phyloP scores from a whole-genome alignment of 2,888 invertebrate genomes.

The Teinopalpus imperialis region DNA sequence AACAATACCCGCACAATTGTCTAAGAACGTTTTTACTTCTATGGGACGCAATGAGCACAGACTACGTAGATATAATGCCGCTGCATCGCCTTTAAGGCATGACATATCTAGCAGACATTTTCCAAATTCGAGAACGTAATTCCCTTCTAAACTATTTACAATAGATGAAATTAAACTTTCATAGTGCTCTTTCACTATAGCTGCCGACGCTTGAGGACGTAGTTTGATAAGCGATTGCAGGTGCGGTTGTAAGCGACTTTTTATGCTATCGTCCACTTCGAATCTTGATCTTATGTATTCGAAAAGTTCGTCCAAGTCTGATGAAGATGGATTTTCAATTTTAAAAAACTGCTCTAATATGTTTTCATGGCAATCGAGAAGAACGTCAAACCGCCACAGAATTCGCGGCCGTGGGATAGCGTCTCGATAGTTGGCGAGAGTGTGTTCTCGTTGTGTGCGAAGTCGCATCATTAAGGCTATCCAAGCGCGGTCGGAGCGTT shows the following conservation, averaged over 20 bases:
- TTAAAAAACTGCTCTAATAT: constrained; percentile 54
- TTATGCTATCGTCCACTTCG: constrained; percentile 38
- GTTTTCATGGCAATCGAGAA: constrained; percentile 42
- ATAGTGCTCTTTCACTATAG: constrained; percentile 48
- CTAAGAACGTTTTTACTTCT: constrained; percentile 52
- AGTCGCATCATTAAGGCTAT: constrained; percentile 44
- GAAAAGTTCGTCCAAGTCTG: constrained; percentile 64
- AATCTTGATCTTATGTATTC: constrained; percentile 50
- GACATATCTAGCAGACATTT: constrained; percentile 50
- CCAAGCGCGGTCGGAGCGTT: constrained; percentile 66
- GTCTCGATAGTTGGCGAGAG: constrained; percentile 36
- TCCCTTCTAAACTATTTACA: constrained; percentile 36
- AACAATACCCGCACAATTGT: constrained; percentile 52
- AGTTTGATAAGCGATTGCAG: constrained; percentile 49
- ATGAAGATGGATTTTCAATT: constrained; percentile 48
- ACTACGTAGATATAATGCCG: constrained; percentile 51
- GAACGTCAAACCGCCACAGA: constrained; percentile 52
- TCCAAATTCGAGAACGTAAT: constrained; percentile 49
- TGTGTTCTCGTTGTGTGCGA: constrained; percentile 37
- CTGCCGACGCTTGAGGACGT: constrained; percentile 56
- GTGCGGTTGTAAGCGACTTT: constrained; percentile 38
- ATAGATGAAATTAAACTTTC: constrained; percentile 38
- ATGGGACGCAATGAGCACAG: constrained; percentile 50
- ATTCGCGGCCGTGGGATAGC: constrained; percentile 49
- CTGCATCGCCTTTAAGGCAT: constrained; percentile 50